Conservation (phyloP, 2,113 vertebrate genomes). For the Euleptes europaea region DNA sequence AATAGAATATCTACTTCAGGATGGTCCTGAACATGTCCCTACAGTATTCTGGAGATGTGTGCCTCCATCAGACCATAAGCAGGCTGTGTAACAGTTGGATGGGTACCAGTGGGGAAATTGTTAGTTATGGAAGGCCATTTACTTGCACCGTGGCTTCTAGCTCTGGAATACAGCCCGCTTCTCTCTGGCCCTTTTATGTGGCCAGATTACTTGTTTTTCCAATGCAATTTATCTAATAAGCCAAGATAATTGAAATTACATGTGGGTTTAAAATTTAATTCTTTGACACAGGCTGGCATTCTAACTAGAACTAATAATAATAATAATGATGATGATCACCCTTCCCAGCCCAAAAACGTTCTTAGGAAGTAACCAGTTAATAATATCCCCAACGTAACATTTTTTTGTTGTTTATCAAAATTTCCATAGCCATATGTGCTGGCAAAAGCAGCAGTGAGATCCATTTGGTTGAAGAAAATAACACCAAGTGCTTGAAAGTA, state of each 20-base stretch:
- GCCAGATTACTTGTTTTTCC: slow-evolving; percentile 78
- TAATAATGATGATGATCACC: slow-evolving; percentile 74
- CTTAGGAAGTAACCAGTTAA: slow-evolving; percentile 70
- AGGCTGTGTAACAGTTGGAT: slow-evolving; percentile 72
- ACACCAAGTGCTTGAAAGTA: slow-evolving; percentile 28
- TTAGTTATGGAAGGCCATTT: slow-evolving; percentile 71
- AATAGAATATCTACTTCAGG: slow-evolving; percentile 41
- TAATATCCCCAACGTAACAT: slow-evolving; percentile 66
- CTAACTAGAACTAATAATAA: slow-evolving; percentile 79
- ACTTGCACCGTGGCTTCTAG: slow-evolving; percentile 70
- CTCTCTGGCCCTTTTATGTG: slow-evolving; percentile 75
- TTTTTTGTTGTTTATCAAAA: slow-evolving; percentile 73
- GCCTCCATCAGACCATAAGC: slow-evolving; percentile 62
- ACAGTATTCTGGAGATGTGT: slow-evolving; percentile 11
- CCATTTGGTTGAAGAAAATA: slow-evolving; percentile 43
- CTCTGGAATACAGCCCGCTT: slow-evolving; percentile 70
- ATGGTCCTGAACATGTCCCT: slow-evolving; percentile 21
- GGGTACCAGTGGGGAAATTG: slow-evolving; percentile 60
- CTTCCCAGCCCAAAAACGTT: slow-evolving; percentile 57
- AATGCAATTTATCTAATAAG: slow-evolving; percentile 76
- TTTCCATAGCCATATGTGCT: slow-evolving; percentile 73
- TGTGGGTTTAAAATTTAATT: slow-evolving; percentile 72
- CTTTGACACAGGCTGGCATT: slow-evolving; percentile 70
- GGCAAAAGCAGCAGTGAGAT: neutral
- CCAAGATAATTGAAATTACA: slow-evolving; percentile 81